Evolutionary conservation across 2,113 vertebrate species (phyloP), one percentile per base, ranked within the genome.

Genomic region (Elephantulus edwardii): DNA sequence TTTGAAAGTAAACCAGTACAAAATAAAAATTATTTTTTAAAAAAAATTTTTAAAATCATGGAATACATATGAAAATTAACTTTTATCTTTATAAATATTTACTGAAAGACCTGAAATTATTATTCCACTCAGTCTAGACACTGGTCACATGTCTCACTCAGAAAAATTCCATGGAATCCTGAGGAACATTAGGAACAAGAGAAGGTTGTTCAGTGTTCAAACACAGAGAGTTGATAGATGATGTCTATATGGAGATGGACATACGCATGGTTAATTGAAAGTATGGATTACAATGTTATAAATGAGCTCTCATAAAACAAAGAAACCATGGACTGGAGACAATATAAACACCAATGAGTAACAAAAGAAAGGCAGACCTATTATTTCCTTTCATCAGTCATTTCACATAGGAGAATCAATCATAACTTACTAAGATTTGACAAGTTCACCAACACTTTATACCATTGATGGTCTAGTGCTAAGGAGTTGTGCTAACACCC

Each of bases 281-380:
- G 90, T 66, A 77, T 77, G 28, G 33, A 76, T 68, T 75, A 86
- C 50, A n/a, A 54, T 79, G 35, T 88, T 93, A 91, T 83, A 84
- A 91, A 86, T 92, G 56, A 93, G 81, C 81, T 60, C 35, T 90
- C 77, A 94, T 76, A 90, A 95, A 85, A 54, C 58, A 78, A 83
- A 77, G 82, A 93, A 90, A 77, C 3, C 50, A 33, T 79, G 20
- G 30, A 88, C 88, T 66, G 88, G 80, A 86, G 66, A 75, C 58
- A 93, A 46, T 4, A 1, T 13, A 62, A 83, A 38, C 60, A 60
- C 16, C 79, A 28, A 42, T 78, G 26, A n/a, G n/a, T n/a, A 88
- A 60, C n/a, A 33, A 50, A 17, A 89, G 28, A 70, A 76, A 5
- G 35, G 33, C 35, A 81, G 66, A 42, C 58, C 52, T 71, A n/a